Evolutionary conservation across 2,797 vertebrate genomes (phyloP), one percentile per base, ranked within the genome.

Genomic region (Myotis pilosus): DNA sequence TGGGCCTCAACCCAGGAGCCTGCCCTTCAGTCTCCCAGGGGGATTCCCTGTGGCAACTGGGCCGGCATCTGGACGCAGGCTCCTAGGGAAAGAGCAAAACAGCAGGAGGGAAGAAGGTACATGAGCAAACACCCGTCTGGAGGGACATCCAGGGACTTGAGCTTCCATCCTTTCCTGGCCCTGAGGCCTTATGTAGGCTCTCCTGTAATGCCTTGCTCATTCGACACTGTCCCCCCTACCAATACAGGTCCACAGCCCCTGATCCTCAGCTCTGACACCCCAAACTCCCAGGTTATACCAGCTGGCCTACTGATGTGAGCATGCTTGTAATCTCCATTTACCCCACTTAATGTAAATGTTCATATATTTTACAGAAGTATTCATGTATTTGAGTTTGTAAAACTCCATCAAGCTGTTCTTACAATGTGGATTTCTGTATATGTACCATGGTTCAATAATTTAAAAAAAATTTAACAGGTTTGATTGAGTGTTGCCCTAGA

Each of bases 61-160:
- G 72, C 36, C 62, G 36, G 75, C 96, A 96, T 97, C 87, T 92
- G 95, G 84, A 87, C 28, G 62, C 13, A 9, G 6, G 47, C 15
- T 75, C 96, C 96, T 97, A 64, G 33, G 38, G 16, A 95, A 95
- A 97, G 41, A 95, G 38, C 49, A 95, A 64, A 93, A 88, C 0
- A 80, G 75, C 25, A 64, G 71, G 22, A 49, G 47, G 49, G 36
- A 66, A 49, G 51, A 51, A 78, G 25, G 30, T 57, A 93, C 8
- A 75, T 30, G 47, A 78, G 23, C 28, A 89, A 90, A 71, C 23
- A 55, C 20, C 41, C 25, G 49, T 20, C 71, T 69, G 33, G 33
- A 49, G 47, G 33, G 69, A 64, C 28, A 17, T 53, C 47, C 20
- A 68, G 30, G 76, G 33, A 69, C 47, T 76, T 85, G 4, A 38